Base-by-base conservation (phyloP, 2,888 invertebrate genomes). In the Slavum lentiscoides region DNA sequence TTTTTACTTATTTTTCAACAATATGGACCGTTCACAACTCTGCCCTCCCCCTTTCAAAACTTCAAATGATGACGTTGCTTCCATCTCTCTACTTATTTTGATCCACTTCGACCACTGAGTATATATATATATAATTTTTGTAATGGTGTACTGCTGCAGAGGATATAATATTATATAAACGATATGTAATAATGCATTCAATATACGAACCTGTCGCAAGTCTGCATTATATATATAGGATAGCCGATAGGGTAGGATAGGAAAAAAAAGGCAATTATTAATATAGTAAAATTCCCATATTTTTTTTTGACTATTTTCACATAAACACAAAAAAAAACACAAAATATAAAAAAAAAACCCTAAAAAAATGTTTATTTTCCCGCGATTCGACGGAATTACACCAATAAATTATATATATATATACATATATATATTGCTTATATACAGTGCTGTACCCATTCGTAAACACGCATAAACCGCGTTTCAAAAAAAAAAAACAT, bases 381-480 rank as follows among this genome's bases (percentile, higher is more conserved):
- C 8, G 43, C 23, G 67, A 53, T 68, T 69, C 61, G 15, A 30
- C 3, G 49, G 49, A 69, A 43, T 76, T 4, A 61, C 53, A 64
- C 53, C 74, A 64, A 74, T 23, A 61, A 30, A 59, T 66, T 66
- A 59, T 4, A 30, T 30, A 30, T 30, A 30, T 30, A 61, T 61
- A 61, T 9, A 43, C 7, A 7, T 21, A 23, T 61, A 30, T 30
- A 30, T 30, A 30, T 43, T 70, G 53, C 76, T 61, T 77, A 77
- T 77, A 39, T 77, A 77, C 77, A 77, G 62, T 62, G 70, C 62
- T 23, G 4, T 70, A 70, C 62, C 77, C 77, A 39, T 53, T 70
- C 15, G n/a, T 55, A 61, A 68, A 77, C 77, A 70, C 70, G 9
- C 70, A 64, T 62, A 70, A 68, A 69, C 55, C 23, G 69, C 70